These are phyloP conservation scores for Pteruthius melanotis DNA, from an alignment of 2,113 vertebrate genomes.

Conservation along the genomic window DNA sequence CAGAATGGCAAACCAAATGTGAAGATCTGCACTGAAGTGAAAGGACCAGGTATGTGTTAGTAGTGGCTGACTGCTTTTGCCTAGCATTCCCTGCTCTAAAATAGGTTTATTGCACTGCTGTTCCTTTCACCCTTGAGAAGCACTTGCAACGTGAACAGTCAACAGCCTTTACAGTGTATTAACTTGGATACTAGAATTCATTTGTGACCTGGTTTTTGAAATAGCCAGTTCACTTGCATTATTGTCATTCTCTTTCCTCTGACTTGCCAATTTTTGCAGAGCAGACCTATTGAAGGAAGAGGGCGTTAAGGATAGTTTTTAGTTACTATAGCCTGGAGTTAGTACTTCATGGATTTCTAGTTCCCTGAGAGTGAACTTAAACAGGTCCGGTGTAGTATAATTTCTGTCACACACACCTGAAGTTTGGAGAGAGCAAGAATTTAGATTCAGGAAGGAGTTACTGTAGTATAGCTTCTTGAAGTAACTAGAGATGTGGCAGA, in stretches of 20 bases:
- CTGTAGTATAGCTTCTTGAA: neutral
- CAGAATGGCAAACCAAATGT: constrained; percentile 81
- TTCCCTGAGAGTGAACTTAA: neutral
- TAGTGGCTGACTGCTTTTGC: neutral
- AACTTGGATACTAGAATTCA: neutral
- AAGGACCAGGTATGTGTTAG: constrained; percentile 84
- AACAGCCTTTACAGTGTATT: neutral
- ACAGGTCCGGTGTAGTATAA: neutral
- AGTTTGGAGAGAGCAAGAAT: neutral
- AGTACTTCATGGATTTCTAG: neutral
- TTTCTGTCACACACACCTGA: neutral
- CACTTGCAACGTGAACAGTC: neutral
- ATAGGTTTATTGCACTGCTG: neutral
- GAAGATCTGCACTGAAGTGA: constrained; percentile 90
- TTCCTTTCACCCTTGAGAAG: neutral
- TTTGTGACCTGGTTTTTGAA: neutral
- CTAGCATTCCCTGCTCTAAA: neutral
- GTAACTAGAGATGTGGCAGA: neutral
- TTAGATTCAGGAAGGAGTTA: neutral
- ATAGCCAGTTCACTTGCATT: neutral
- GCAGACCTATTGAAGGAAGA: neutral
- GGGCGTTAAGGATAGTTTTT: neutral
- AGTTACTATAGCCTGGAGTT: neutral
- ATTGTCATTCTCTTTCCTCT: neutral
- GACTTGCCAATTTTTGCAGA: neutral